Evolutionary conservation across 2,888 invertebrate genomes (phyloP), one percentile per base, ranked within the genome.

Genomic region (Eilema caniola): DNA sequence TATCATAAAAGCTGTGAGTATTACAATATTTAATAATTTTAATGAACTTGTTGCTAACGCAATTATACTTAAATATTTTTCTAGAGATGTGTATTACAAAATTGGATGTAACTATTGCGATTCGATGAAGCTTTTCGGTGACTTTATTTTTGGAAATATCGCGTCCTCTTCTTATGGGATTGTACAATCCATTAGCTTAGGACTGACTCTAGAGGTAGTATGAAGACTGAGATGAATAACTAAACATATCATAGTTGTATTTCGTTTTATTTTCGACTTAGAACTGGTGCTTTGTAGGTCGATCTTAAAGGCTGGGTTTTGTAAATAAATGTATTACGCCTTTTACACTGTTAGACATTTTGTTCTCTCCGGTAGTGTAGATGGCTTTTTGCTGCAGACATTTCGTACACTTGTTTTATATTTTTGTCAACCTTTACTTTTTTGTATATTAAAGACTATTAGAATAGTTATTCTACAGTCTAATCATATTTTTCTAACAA

Each of bases 101-200:
- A 93, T 91, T 93, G 92, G 86, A 90, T 91, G 89, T 93, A 90
- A 89, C 91, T 86, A 88, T 88, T 86, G 84, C 86, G 86, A 89
- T 89, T 92, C 89, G 85, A 89, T 88, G 85, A 93, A 89, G 95
- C 95, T 95, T 95, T 92, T 92, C 89, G 89, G 88, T 90, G 89
- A 91, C 88, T 92, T 92, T 85, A 84, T 86, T 94, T 93, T 92
- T 91, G 92, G 81, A 91, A 93, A 92, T 88, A 93, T 93, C 92
- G 95, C 95, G 95, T 95, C 95, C 95, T 94, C 89, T 92, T 94
- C 94, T 94, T 94, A 94, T 95, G 93, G 92, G 93, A 92, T 94
- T 92, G 89, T 90, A 86, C 89, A 91, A 93, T 94, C 94, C 92
- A 88, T 91, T 95, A 95, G 94, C 90, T 89, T 95, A 95, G 95